A percentile compares a stretch with the other conserved stretches of the same genome.
phyloP scores from a whole-genome alignment of 2,113 vertebrate genomes.

The Neotoma lepida region DNA sequence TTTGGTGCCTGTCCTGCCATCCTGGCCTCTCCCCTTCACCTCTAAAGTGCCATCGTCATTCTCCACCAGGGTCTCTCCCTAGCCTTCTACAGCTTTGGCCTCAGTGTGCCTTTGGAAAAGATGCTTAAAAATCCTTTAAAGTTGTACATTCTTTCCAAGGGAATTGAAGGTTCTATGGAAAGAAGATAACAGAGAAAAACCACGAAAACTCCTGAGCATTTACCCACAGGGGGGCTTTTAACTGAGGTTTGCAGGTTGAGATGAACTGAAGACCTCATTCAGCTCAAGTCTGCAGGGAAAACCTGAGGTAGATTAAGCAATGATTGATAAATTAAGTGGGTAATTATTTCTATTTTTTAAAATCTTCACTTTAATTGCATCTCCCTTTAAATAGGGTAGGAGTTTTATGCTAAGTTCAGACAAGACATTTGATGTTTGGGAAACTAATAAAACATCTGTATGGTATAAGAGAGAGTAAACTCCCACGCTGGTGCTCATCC shows the following conservation, averaged over 20 bases:
- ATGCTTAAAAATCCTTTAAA: constrained; percentile 29
- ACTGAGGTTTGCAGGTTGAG: constrained; percentile 42
- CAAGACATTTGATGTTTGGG: constrained; percentile 26
- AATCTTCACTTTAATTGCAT: constrained; percentile 67
- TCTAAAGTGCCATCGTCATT: not conserved
- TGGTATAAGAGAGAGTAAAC: not conserved
- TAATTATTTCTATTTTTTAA: constrained; percentile 71
- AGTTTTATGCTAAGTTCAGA: constrained; percentile 49
- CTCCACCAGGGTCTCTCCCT: not conserved
- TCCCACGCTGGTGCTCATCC: not conserved
- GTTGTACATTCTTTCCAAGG: not conserved
- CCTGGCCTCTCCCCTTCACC: not conserved
- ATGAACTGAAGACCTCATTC: constrained; percentile 66
- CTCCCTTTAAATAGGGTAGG: constrained; percentile 52
- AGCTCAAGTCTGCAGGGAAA: constrained; percentile 57
- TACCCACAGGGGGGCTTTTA: constrained; percentile 57
- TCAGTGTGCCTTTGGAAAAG: constrained; percentile 24
- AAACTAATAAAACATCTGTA: constrained; percentile 4
- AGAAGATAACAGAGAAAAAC: constrained; percentile 37
- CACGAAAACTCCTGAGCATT: constrained; percentile 27
- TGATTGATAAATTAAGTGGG: constrained; percentile 74
- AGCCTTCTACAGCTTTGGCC: not conserved
- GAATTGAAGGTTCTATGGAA: constrained; percentile 33
- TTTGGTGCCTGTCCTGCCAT: not conserved
- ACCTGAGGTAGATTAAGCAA: constrained; percentile 60